These are phyloP conservation scores for Hycleus phaleratus DNA, from an alignment of 1,140 invertebrate genomes.

Conservation along the genomic window DNA sequence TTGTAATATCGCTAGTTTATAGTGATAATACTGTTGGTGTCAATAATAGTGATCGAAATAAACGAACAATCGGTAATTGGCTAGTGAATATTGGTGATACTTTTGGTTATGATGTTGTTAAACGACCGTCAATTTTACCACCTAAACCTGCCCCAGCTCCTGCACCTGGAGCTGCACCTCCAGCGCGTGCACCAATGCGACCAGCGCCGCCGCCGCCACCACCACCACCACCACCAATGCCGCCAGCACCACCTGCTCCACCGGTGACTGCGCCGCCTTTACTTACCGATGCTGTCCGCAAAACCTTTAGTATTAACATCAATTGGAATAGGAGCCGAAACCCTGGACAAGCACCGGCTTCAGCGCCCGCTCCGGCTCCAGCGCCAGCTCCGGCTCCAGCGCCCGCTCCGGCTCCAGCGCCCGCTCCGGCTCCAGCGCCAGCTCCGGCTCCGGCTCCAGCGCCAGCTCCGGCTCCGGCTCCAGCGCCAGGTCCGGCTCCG, in stretches of 20 bases:
- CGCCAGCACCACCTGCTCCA: constrained; percentile 14
- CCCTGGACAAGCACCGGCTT: background rate
- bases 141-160: constrained; percentile 7
- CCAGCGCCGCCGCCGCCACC: constrained; percentile 4
- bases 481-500: constrained; percentile 9
- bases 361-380: constrained; percentile 10
- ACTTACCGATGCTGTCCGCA: constrained; percentile 3
- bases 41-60: constrained; percentile 4
- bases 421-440: background rate
- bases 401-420: background rate
- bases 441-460: background rate
- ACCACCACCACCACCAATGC: constrained; percentile 10
- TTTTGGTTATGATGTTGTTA: constrained; percentile 21
- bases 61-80: constrained; percentile 4
- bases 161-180: background rate
- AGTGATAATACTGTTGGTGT: too few species aligned
- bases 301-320: constrained; percentile 10
- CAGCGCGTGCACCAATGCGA: background rate
- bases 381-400: constrained; percentile 3
- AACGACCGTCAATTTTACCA: constrained; percentile 13
- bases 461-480: constrained; percentile 1
- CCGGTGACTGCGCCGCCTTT: constrained; percentile 7
- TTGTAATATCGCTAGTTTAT: background rate
- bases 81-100: constrained; percentile 6
- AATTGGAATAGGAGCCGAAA: constrained; percentile 17